Base-by-base conservation (phyloP, 2,888 invertebrate species). In the Dolomedes plantarius region DNA sequence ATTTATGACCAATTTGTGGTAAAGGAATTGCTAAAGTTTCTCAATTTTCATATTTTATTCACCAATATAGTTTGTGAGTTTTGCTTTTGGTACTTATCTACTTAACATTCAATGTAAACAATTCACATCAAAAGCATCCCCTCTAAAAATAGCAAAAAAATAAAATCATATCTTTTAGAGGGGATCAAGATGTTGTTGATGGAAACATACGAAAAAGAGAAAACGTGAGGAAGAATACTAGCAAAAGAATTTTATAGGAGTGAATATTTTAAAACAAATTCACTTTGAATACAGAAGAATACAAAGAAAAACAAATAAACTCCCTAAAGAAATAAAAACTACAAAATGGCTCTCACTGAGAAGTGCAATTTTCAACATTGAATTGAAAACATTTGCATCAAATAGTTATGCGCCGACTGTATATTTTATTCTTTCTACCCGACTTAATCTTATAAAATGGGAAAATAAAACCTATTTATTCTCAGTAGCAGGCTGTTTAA, bases 291-390 rank as follows among this genome's bases (percentile, higher is more conserved):
- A 56, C 23, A 56, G 16, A 11, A 6, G 56, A 56, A 56, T 23
- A 56, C 56, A 56, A 56, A 56, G 56, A 23, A 56, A 56, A 56
- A 2, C 56, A 56, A 56, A 56, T 46, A 16, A 46, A 46, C 23
- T 56, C 23, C 56, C 23, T n/a, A 56, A 56, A 56, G 56, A 23
- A 23, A 46, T 46, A 46, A 46, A 36, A 16, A 56, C 56, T 56
- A 5, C 56, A 56, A 56, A 56, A 56, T 56, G 23, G 56, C 3
- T 19, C 19, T 56, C 16, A 16, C 19, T n/a, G n/a, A 16, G 5
- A 23, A 56, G 56, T 56, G 23, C 56, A 56, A 23, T 56, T 56
- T 23, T 56, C 56, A 56, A 23, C 56, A 23, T 23, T 23, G 56
- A 23, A 56, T 56, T 23, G 56, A 56, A 56, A 56, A 23, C 23